Evolutionary conservation across 2,888 invertebrate genomes (phyloP).

Genomic region (Oscheius onirici): DNA sequence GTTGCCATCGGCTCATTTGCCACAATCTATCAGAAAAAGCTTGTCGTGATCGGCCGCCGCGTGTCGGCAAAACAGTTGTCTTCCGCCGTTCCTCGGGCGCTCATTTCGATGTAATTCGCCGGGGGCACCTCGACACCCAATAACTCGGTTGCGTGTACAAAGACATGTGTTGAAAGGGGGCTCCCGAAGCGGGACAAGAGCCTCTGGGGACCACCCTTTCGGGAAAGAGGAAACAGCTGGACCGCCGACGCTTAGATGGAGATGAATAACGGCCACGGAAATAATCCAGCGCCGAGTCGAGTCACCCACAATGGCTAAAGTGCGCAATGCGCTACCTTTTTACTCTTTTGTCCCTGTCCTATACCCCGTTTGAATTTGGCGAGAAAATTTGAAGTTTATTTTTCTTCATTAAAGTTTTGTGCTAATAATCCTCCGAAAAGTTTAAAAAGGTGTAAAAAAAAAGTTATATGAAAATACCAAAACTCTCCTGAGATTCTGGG

Average conservation of each 20-base stretch:
- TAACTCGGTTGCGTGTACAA: conserved; percentile 17
- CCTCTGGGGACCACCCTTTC: background rate
- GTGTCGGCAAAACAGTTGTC: background rate
- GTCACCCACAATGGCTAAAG: no score
- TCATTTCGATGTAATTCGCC: conserved; percentile 28
- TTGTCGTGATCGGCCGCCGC: no score
- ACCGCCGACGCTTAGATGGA: background rate
- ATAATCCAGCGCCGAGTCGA: no score
- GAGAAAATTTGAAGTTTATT: background rate
- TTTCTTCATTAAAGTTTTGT: no score
- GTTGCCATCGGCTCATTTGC: no score
- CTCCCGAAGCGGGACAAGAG: background rate
- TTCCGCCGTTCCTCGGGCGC: conserved; percentile 1
- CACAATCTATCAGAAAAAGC: no score
- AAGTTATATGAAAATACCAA: no score
- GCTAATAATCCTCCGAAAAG: no score
- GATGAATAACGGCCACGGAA: background rate
- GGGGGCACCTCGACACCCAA: conserved; percentile 24
- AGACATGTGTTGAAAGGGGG: conserved; percentile 23
- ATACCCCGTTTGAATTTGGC: background rate
- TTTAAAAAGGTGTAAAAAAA: no score
- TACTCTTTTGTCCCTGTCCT: no score
- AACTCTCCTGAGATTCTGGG: no score
- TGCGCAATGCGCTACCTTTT: background rate
- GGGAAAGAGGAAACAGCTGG: background rate